phyloP scores from a whole-genome alignment of 2,888 invertebrate species.

The Mesoligia furuncula region DNA sequence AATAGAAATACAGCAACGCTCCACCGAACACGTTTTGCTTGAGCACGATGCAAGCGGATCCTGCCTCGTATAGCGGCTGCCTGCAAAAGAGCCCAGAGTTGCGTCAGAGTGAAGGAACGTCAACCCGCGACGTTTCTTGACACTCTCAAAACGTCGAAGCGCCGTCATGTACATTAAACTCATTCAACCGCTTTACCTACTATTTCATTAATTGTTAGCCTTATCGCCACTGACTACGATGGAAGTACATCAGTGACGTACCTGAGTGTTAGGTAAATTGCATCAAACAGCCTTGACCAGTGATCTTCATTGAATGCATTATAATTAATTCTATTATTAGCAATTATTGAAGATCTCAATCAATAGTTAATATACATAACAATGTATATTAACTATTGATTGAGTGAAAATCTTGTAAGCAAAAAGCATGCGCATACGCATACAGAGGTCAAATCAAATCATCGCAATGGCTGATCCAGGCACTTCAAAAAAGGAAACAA shows the following conservation, averaged over 20 bases:
- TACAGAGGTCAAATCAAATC: not conserved
- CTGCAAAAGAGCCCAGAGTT: too few relatives aligned
- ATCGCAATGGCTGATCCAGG: not conserved
- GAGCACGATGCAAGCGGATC: too few relatives aligned
- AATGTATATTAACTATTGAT: not conserved
- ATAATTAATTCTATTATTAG: not conserved
- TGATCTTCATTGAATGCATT: not conserved
- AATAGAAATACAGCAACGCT: too few relatives aligned
- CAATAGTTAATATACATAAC: too few relatives aligned
- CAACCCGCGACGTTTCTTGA: too few relatives aligned
- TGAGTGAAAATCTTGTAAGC: not conserved
- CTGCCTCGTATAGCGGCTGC: too few relatives aligned
- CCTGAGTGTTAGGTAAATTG: not conserved
- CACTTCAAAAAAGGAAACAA: not conserved
- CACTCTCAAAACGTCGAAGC: too few relatives aligned
- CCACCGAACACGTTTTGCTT: too few relatives aligned
- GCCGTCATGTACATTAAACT: too few relatives aligned
- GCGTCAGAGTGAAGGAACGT: too few relatives aligned
- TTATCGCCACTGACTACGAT: not conserved
- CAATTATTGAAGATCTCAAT: too few relatives aligned
- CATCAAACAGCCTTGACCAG: not conserved
- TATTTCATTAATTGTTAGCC: not conserved
- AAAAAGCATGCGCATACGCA: not conserved
- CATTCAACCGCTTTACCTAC: not conserved
- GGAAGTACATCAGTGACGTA: not conserved